Conservation (phyloP, 2,113 vertebrate species). For the Camelus bactrianus region DNA sequence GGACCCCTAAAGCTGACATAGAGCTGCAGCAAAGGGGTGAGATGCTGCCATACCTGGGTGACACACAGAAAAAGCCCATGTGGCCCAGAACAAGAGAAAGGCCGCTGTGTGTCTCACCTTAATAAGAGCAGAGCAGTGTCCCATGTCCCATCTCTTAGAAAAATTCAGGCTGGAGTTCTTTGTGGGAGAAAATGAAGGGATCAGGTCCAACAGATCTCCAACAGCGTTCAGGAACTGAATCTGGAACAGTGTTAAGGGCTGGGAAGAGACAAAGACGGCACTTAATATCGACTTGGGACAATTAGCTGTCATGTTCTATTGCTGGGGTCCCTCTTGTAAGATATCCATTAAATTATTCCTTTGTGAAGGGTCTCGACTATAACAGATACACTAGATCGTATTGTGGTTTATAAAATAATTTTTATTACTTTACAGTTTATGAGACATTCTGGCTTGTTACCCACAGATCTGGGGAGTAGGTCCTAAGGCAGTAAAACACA, state of each 20-base stretch:
- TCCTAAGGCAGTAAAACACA: neutral
- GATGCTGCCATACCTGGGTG: neutral
- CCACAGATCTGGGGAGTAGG: neutral
- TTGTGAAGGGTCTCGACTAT: neutral
- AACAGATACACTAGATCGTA: neutral
- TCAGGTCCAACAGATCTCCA: conserved; percentile 95
- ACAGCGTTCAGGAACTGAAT: conserved; percentile 92
- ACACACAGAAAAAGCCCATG: neutral
- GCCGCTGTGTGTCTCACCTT: conserved; percentile 88
- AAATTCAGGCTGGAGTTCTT: conserved; percentile 50
- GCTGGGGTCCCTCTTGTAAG: neutral
- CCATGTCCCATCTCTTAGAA: conserved; percentile 89
- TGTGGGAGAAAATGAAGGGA: conserved; percentile 89
- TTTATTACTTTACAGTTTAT: neutral
- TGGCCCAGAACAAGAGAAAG: neutral
- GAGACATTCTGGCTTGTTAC: neutral
- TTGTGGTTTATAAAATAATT: neutral
- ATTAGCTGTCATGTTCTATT: neutral
- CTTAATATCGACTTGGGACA: neutral
- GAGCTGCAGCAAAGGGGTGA: neutral
- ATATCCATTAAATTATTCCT: neutral
- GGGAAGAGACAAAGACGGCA: neutral
- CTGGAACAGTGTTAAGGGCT: conserved; percentile 92
- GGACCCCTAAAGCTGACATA: neutral
- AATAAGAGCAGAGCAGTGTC: conserved; percentile 96